phyloP scores from a whole-genome alignment of 2,113 vertebrate genomes.

The Neodon shergylaensis region DNA sequence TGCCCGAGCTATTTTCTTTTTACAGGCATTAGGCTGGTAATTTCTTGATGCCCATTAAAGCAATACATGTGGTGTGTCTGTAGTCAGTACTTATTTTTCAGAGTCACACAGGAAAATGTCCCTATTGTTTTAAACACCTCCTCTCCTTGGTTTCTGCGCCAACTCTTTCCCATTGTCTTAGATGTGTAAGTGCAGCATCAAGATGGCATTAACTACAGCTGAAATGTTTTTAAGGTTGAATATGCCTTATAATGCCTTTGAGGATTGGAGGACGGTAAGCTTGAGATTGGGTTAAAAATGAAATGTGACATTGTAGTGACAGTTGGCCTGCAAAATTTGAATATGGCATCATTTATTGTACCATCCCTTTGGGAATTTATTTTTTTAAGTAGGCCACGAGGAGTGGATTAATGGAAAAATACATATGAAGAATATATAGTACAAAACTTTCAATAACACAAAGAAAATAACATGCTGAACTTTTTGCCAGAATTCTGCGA shows the following conservation, averaged over 20 bases:
- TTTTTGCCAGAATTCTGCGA: neutral
- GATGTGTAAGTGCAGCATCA: conserved; percentile 24
- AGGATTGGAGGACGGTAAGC: conserved; percentile 37
- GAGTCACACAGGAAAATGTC: neutral
- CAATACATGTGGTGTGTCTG: neutral
- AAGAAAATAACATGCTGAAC: conserved; percentile 33
- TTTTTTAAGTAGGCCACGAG: conserved; percentile 55
- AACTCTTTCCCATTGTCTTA: neutral
- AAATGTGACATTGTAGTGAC: conserved; percentile 64
- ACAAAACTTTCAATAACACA: neutral
- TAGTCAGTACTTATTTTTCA: conserved; percentile 33
- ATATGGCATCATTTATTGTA: conserved; percentile 1
- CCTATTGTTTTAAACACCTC: conserved; percentile 1
- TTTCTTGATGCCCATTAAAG: conserved; percentile 44
- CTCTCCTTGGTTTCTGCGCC: neutral
- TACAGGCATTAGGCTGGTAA: neutral
- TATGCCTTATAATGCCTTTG: conserved; percentile 52
- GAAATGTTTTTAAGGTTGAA: conserved; percentile 53
- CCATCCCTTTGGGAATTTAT: conserved; percentile 44
- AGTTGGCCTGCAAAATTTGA: conserved; percentile 52
- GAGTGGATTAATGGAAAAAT: conserved; percentile 6
- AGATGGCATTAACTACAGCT: conserved; percentile 43
- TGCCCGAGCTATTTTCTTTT: conserved; percentile 38
- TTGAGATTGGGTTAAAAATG: conserved; percentile 61
- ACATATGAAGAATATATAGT: neutral